Evolutionary conservation across 2,113 vertebrate species (phyloP).

Genomic region (Laticauda colubrina): DNA sequence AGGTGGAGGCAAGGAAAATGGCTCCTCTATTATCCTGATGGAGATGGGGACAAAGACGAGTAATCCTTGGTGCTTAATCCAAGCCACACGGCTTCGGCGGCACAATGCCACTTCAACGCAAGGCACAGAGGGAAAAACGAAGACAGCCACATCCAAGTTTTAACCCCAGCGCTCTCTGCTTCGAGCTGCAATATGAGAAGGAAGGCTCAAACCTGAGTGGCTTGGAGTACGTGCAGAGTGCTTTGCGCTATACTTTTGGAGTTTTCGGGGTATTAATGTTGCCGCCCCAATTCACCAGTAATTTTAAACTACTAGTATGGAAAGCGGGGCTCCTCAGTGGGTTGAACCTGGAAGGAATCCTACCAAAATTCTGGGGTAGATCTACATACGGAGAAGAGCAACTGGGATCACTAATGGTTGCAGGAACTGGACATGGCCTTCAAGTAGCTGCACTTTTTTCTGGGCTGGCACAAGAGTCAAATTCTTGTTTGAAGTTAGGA

Average conservation of each 20-base stretch:
- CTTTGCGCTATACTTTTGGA: fast-evolving
- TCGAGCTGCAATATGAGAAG: background rate
- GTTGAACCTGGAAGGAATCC: background rate
- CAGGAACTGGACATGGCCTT: background rate
- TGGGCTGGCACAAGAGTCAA: background rate
- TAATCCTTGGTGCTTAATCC: background rate
- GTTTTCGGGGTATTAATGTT: background rate
- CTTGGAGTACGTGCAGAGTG: background rate
- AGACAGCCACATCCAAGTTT: background rate
- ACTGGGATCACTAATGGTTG: background rate
- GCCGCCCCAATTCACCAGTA: too few relatives aligned
- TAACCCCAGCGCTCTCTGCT: background rate
- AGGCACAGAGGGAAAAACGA: too few relatives aligned
- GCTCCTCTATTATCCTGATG: background rate
- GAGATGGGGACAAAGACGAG: background rate
- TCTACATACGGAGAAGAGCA: background rate
- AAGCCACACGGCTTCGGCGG: background rate
- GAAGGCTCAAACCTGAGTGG: background rate
- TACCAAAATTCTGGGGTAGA: background rate
- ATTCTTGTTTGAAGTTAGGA: background rate
- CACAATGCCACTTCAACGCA: background rate
- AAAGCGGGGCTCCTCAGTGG: background rate
- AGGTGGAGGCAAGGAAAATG: background rate
- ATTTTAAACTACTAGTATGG: too few relatives aligned
- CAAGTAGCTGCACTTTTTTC: background rate